A percentile compares a stretch with the other conserved stretches of the same genome.
Evolutionary conservation across 2,888 invertebrate species (phyloP).

Genomic region (Carcina quercana): DNA sequence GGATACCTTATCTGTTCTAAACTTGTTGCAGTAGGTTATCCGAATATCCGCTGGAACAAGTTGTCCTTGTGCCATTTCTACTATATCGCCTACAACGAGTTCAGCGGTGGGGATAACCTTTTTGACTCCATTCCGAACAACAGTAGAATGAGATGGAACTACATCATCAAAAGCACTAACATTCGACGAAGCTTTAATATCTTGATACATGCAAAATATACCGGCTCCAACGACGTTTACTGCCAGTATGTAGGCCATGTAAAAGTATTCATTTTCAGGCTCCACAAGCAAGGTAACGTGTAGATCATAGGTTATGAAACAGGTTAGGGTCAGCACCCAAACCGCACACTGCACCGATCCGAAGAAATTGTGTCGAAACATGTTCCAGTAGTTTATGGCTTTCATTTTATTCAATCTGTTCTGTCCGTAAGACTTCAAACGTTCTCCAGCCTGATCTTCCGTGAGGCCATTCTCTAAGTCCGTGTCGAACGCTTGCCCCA

Average conservation of each 20-base stretch:
- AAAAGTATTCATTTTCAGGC: conserved; percentile 50
- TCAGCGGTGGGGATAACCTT: conserved; percentile 76
- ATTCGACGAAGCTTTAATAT: conserved; percentile 80
- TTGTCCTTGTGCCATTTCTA: conserved; percentile 87
- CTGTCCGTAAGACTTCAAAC: conserved; percentile 71
- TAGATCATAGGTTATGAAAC: conserved; percentile 13
- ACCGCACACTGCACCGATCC: conserved; percentile 82
- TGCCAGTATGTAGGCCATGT: conserved; percentile 52
- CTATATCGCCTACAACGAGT: conserved; percentile 86
- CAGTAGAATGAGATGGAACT: conserved; percentile 81
- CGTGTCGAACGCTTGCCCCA: conserved; percentile 58
- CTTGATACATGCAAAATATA: conserved; percentile 73
- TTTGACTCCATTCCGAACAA: conserved; percentile 79
- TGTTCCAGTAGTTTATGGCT: conserved; percentile 76
- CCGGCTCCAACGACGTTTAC: conserved; percentile 63
- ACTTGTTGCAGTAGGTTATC: conserved; percentile 67
- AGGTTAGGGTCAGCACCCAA: conserved; percentile 77
- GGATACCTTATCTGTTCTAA: conserved; percentile 73
- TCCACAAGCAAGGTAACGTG: conserved; percentile 25
- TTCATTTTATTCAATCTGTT: conserved; percentile 76
- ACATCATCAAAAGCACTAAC: conserved; percentile 91
- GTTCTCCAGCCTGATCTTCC: conserved; percentile 62
- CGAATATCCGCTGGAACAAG: conserved; percentile 91
- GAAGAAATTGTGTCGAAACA: conserved; percentile 79
- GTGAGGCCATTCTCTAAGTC: conserved; percentile 68